phyloP scores from a whole-genome alignment of 37 sponge, comb jelly and placozoan species.

The Dysidea cf. avara region DNA sequence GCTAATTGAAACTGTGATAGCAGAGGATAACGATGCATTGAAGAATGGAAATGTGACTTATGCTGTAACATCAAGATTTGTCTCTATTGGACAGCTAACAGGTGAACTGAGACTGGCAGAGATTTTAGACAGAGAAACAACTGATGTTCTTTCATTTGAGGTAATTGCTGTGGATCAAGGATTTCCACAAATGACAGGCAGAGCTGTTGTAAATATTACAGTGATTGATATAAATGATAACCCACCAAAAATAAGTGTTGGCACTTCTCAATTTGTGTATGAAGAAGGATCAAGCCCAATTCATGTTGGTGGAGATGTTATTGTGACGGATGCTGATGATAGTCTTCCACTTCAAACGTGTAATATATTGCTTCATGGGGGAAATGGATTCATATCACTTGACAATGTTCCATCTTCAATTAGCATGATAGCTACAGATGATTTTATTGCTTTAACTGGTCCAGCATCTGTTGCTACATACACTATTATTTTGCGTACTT shows the following conservation, averaged over 20 bases:
- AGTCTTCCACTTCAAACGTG: too few relatives aligned
- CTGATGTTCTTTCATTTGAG: conserved; percentile 20
- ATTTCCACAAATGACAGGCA: conserved; percentile 2
- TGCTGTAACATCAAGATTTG: conserved; percentile 30
- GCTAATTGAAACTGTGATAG: conserved; percentile 19
- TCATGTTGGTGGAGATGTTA: conserved; percentile 14
- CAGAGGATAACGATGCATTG: conserved; percentile 39
- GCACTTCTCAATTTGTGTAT: conserved; percentile 30
- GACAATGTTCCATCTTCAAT: too few relatives aligned
- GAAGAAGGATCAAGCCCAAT: conserved; percentile 42
- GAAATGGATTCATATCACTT: too few relatives aligned
- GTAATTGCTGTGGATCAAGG: conserved; percentile 46
- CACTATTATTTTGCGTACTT: too few relatives aligned
- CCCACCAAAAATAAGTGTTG: conserved; percentile 12
- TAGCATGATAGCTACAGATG: too few relatives aligned
- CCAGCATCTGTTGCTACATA: too few relatives aligned
- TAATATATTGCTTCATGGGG: too few relatives aligned
- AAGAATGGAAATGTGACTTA: conserved; percentile 24
- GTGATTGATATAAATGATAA: conserved; percentile 54
- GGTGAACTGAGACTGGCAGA: conserved; percentile 25
- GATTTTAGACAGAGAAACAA: conserved; percentile 40
- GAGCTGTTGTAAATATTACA: not conserved
- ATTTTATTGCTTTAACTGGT: too few relatives aligned
- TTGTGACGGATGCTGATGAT: conserved; percentile 48
- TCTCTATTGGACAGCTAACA: conserved; percentile 15